phyloP scores from a whole-genome alignment of 2,797 vertebrate genomes.

The Xiphorhynchus erythropygius region DNA sequence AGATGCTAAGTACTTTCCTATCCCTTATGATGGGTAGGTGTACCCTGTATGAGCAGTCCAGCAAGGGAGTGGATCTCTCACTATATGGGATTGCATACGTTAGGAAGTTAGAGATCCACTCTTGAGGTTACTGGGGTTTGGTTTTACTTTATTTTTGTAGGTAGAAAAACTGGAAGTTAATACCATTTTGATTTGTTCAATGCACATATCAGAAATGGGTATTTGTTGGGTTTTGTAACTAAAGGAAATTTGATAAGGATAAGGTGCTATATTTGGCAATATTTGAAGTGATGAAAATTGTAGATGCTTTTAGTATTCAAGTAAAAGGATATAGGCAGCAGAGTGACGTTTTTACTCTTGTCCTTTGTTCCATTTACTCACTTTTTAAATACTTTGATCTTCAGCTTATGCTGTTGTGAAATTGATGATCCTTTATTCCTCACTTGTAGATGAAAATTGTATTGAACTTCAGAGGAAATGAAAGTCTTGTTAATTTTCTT shows the following conservation, averaged over 20 bases:
- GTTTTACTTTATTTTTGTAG: neutral
- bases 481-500: neutral
- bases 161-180: neutral
- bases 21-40: accelerated
- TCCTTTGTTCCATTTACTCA: neutral
- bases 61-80: neutral
- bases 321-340: neutral
- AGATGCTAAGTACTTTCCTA: neutral
- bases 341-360: neutral
- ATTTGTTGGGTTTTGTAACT: neutral
- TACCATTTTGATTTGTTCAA: neutral
- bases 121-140: neutral
- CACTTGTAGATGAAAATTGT: neutral
- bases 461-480: neutral
- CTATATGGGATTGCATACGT: neutral
- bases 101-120: neutral
- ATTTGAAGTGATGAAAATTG: neutral
- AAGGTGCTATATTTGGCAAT: neutral
- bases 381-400: neutral
- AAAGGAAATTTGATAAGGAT: neutral
- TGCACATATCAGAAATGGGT: neutral
- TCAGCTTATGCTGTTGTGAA: neutral
- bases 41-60: neutral
- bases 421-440: neutral
- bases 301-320: neutral